These are phyloP conservation scores for Himalopsyche japonica DNA, from an alignment of 2,888 invertebrate genomes.

Conservation along the genomic window DNA sequence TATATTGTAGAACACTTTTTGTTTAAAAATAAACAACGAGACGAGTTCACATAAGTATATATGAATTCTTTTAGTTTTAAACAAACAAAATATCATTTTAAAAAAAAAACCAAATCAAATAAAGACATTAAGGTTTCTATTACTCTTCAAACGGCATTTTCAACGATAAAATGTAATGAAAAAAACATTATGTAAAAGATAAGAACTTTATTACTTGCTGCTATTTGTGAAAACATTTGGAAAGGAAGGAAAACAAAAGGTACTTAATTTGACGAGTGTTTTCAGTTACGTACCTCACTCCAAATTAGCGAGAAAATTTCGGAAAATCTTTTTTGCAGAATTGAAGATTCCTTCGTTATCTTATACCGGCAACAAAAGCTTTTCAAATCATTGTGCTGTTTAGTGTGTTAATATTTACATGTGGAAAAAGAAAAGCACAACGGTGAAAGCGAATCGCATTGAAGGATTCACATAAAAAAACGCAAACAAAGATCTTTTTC, in stretches of 20 bases:
- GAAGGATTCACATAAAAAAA: too few relatives aligned
- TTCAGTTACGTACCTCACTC: background rate
- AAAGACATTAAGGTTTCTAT: background rate
- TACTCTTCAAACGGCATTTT: too few relatives aligned
- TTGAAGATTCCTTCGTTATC: background rate
- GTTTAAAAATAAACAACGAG: too few relatives aligned
- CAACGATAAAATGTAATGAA: too few relatives aligned
- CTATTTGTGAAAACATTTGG: background rate
- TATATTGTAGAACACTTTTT: too few relatives aligned
- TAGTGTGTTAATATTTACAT: background rate
- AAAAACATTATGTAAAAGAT: background rate
- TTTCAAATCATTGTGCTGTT: background rate
- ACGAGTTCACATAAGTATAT: too few relatives aligned
- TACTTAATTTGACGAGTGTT: background rate
- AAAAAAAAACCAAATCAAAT: background rate
- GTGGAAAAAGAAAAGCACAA: too few relatives aligned
- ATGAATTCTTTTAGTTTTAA: too few relatives aligned
- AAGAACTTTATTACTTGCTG: background rate
- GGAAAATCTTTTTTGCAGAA: background rate
- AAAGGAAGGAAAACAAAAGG: background rate
- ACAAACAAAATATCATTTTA: too few relatives aligned
- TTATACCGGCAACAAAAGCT: background rate
- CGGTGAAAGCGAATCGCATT: too few relatives aligned
- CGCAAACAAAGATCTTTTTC: too few relatives aligned
- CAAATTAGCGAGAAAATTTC: background rate